Conservation (phyloP, 2,113 vertebrate species). For the Dicentrarchus labrax region DNA sequence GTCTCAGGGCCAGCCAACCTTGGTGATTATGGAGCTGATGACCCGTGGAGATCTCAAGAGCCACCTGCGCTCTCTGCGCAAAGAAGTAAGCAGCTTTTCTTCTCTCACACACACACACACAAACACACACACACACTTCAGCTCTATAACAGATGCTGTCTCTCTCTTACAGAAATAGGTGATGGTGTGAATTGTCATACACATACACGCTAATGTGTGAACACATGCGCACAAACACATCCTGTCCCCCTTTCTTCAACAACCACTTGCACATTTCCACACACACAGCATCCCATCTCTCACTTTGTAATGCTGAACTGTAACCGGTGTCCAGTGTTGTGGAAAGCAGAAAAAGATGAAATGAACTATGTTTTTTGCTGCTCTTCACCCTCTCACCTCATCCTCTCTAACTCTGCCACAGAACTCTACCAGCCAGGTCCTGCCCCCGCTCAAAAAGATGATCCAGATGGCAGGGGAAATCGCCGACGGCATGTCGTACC, state of each 20-base stretch:
- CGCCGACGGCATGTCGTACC: conserved; percentile 97
- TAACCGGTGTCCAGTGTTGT: neutral
- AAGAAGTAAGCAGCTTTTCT: conserved; percentile 86
- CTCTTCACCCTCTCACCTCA: conserved; percentile 2
- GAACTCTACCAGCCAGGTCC: conserved; percentile 87
- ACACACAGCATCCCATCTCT: conserved; percentile 1
- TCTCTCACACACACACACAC: neutral
- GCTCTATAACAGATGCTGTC: neutral
- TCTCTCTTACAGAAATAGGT: conserved; percentile 2
- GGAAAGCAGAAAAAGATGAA: conserved; percentile 6
- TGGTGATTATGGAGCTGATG: conserved; percentile 99
- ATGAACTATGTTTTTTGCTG: conserved; percentile 1
- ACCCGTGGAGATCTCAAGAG: conserved; percentile 98
- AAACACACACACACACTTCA: neutral
- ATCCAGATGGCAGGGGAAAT: conserved; percentile 99
- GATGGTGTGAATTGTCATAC: conserved; percentile 5
- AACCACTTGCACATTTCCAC: neutral
- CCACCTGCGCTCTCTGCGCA: conserved; percentile 93
- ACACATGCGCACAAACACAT: neutral
- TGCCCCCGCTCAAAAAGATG: conserved; percentile 98
- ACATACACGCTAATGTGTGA: neutral
- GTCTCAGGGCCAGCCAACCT: conserved; percentile 97
- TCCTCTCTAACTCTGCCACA: conserved; percentile 70
- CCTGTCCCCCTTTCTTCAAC: neutral
- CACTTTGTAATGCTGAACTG: neutral